Base-by-base conservation (phyloP, 2,888 invertebrate species). In the Orchesellides sinensis region DNA sequence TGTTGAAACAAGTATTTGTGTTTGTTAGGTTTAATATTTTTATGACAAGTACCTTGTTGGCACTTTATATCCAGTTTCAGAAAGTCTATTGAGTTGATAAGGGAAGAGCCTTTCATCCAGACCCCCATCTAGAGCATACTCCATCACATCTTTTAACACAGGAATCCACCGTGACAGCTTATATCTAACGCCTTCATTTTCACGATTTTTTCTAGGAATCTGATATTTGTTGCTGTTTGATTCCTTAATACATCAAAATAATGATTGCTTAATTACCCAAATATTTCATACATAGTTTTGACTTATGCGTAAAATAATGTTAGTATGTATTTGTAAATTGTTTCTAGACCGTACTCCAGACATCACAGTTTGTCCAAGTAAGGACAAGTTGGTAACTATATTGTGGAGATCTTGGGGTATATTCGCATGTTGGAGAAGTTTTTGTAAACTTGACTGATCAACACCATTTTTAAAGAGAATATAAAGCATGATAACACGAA, bases 401-500 rank as follows among this genome's bases (percentile, higher is more conserved):
- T 21, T 21, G 21, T 77, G 68, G 21, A 70, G 19, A 54, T 68
- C 40, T 49, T 61, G n/a, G 1, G 81, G 40, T 25, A 86, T 70
- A 23, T 75, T 81, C 4, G 81, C 86, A 45, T 86, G 87, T 40
- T 86, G 83, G 5, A 87, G 56, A 1, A 86, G 49, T 65, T 82
- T 86, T 32, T 81, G 72, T 12, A 87, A 59, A 61, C 79, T 85
- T 4, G 84, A 79, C 29, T 85, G 74, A 3, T 85, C 49, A 17
- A 86, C 80, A 40, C 87, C 87, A 49, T 85, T 85, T 82, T 85
- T 85, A 21, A 63, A 78, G 0, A 86, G 32, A 21, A 84, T 81
- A 54, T 86, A 87, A 10, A 87, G 69, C 25, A 87, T 72, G 21
- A 87, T 85, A 6, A 86, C 70, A 5, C 87, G 82, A 0, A 87